Base-by-base conservation (phyloP, 1,140 invertebrate genomes). In the Neodiprion virginianus region DNA sequence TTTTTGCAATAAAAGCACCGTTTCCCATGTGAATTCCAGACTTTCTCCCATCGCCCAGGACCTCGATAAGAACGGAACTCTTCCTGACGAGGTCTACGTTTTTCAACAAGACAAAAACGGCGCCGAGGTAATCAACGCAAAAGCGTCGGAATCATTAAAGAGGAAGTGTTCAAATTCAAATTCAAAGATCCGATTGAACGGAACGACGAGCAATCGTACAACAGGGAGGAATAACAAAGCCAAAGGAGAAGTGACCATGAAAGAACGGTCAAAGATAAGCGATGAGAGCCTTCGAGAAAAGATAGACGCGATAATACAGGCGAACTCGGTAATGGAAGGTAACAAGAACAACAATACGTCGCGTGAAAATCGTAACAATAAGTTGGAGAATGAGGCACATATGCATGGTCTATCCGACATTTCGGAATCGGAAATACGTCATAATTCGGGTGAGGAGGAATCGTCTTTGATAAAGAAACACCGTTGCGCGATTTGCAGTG, bases 401-500 rank as follows among this genome's bases (percentile, higher is more conserved):
- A 7, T 61, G 0, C 11, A 12, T 17, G 8, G 72, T 21, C 1
- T 69, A 71, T n/a, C 11, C 12, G 23, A 69, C 28, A 7, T 21
- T 23, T 12, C 8, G n/a, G 23, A 48, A 47, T 12, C 17, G 49
- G 23, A 53, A 23, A 10, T 11, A 23, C 1, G 61, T 5, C 0
- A 69, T 17, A n/a, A 76, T 40, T 67, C 72, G 21, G 69, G 21
- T 23, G 49, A 77, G 71, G 48, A 65, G 61, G 61, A 65, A 21
- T 14, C 12, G 12, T 14, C 12, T 65, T 23, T 21, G 21, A 7
- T 76, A 12, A 89, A 88, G 71, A 88, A 84, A 1, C 92, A 91
- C 79, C 86, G 90, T 50, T 98, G 96, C 83, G 88, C 90, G 12
- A 91, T 94, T 74, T 97, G 96, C 82, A 89, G 91, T 47, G 92